Conservation (phyloP, 2,113 vertebrate genomes). For the Eublepharis macularius region DNA sequence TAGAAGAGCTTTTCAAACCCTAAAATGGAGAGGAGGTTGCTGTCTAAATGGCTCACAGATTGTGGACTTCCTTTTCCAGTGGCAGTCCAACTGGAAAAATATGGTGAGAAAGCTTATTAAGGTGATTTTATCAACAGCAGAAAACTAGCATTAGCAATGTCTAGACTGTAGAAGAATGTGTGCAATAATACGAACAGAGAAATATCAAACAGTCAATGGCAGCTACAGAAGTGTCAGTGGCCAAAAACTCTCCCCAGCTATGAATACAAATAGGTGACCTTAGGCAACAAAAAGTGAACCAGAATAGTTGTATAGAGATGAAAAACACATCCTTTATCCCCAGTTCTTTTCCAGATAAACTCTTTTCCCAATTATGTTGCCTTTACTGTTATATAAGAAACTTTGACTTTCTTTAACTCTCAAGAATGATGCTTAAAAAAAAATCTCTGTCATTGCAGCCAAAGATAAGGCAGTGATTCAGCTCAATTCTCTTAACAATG, state of each 20-base stretch:
- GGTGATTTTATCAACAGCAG: not conserved
- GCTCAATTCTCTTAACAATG: too few species aligned
- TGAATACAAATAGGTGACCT: too few species aligned
- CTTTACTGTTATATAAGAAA: not conserved
- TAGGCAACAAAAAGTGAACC: too few species aligned
- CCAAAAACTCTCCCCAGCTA: too few species aligned
- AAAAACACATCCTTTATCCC: too few species aligned
- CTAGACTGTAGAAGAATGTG: not conserved
- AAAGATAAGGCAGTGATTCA: too few species aligned
- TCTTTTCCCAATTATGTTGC: too few species aligned
- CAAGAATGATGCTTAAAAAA: not conserved
- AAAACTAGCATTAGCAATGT: not conserved
- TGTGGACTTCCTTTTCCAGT: not conserved
- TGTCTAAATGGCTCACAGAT: not conserved
- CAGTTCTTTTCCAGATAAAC: too few species aligned
- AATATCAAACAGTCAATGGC: not conserved
- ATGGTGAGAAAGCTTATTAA: not conserved
- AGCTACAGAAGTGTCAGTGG: not conserved
- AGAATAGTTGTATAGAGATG: too few species aligned
- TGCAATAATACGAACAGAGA: not conserved
- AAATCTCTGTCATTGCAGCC: too few species aligned
- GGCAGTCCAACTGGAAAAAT: not conserved
- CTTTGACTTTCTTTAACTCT: not conserved
- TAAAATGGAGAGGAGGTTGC: not conserved
- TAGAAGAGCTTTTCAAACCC: too few species aligned